A percentile compares a stretch with the other conserved stretches of the same genome.
Conservation (phyloP, 2,113 vertebrate genomes). For the Lepisosteus osseus region DNA sequence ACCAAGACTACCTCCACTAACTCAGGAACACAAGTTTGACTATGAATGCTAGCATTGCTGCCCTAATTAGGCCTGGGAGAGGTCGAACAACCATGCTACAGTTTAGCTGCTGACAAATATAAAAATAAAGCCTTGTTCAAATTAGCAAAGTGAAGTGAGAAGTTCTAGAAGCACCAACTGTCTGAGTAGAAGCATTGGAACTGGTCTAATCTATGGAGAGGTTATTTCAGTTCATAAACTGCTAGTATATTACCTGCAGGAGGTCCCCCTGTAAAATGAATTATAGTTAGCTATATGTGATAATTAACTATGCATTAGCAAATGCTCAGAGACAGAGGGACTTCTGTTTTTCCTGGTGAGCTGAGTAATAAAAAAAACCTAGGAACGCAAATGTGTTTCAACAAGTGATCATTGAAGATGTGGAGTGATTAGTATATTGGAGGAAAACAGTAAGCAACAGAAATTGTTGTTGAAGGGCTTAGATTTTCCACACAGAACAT, state of each 20-base stretch:
- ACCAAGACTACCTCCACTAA: constrained; percentile 63
- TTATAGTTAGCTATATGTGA: constrained; percentile 83
- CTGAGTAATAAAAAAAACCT: constrained; percentile 71
- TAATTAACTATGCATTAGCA: constrained; percentile 84
- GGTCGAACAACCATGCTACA: constrained; percentile 83
- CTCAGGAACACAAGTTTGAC: constrained; percentile 72
- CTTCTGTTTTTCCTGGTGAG: constrained; percentile 73
- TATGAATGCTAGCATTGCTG: constrained; percentile 81
- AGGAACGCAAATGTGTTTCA: constrained; percentile 77
- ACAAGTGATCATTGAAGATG: constrained; percentile 81
- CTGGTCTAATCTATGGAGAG: constrained; percentile 77
- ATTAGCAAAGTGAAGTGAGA: constrained; percentile 82
- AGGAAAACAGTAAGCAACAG: constrained; percentile 74
- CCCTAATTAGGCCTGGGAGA: constrained; percentile 84
- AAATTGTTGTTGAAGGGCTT: constrained; percentile 65
- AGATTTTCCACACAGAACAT: too few species aligned
- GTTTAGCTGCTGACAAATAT: constrained; percentile 81
- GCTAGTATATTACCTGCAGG: constrained; percentile 78
- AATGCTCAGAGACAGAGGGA: constrained; percentile 78
- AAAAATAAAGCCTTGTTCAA: constrained; percentile 87
- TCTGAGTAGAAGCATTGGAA: constrained; percentile 69
- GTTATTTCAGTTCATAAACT: constrained; percentile 85
- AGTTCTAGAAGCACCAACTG: constrained; percentile 77
- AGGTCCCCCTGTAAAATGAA: constrained; percentile 81
- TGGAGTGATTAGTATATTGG: constrained; percentile 76